Evolutionary conservation across 1,140 invertebrate species (phyloP).

Genomic region (Musca vetustissima): DNA sequence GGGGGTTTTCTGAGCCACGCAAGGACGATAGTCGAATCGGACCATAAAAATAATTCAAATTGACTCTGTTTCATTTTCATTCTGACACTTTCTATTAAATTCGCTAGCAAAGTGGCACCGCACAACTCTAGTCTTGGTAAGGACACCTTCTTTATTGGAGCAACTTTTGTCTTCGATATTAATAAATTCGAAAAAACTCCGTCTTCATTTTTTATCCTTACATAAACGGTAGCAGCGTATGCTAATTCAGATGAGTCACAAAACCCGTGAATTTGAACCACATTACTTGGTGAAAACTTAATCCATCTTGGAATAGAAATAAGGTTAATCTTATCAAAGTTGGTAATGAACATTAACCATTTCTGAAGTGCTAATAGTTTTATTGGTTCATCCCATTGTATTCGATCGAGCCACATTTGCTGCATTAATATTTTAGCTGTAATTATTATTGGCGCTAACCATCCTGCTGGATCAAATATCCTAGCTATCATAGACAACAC

Average conservation of each 20-base stretch:
- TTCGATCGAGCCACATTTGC: slow-evolving; percentile 45
- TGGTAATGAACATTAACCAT: slow-evolving; percentile 27
- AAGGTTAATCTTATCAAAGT: background rate
- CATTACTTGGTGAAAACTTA: slow-evolving; percentile 33
- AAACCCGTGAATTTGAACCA: slow-evolving; percentile 39
- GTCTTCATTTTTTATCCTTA: too few relatives aligned
- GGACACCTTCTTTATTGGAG: too few relatives aligned
- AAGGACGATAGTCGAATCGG: slow-evolving; percentile 45
- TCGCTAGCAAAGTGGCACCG: slow-evolving; percentile 13
- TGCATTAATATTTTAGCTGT: slow-evolving; percentile 57
- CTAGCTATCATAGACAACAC: slow-evolving; percentile 39
- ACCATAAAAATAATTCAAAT: slow-evolving; percentile 35
- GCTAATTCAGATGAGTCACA: slow-evolving; percentile 46
- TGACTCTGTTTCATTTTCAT: background rate
- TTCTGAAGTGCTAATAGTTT: slow-evolving; percentile 28
- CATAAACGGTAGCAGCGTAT: slow-evolving; percentile 42
- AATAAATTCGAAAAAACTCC: too few relatives aligned
- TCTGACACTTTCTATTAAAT: background rate
- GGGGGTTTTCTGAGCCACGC: slow-evolving; percentile 38
- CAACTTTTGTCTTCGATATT: too few relatives aligned
- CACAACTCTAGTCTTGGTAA: slow-evolving; percentile 35
- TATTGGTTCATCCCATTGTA: slow-evolving; percentile 49
- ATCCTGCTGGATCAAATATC: slow-evolving; percentile 56
- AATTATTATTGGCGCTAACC: slow-evolving; percentile 45
- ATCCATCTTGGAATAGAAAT: slow-evolving; percentile 30